Percentiles rank a stretch among this genome's conserved stretches.
phyloP scores from a whole-genome alignment of 2,113 vertebrate genomes.

The Ageneiosus marmoratus region DNA sequence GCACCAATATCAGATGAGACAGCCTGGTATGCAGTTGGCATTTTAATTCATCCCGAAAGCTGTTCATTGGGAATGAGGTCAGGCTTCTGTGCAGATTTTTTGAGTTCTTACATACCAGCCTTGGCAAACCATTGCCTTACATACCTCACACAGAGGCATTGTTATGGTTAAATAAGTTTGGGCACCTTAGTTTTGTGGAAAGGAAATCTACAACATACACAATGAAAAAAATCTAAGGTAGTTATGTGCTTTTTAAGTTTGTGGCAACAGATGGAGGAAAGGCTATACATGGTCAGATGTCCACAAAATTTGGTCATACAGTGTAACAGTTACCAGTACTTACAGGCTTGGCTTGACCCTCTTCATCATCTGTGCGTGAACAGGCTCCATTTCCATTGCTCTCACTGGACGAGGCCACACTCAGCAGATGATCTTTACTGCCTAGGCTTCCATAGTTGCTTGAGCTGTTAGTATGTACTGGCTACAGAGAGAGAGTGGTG shows the following conservation, averaged over 20 bases:
- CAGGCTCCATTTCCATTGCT: conserved; percentile 73
- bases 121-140: not conserved
- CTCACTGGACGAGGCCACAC: conserved; percentile 87
- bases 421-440: conserved; percentile 85
- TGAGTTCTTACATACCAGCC: not conserved
- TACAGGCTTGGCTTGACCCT: conserved; percentile 77
- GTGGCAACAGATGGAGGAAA: no score
- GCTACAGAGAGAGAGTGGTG: conserved; percentile 67
- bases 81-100: not conserved
- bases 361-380: conserved; percentile 68
- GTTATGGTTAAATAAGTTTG: not conserved
- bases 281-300: not conserved
- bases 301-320: not conserved
- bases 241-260: not conserved
- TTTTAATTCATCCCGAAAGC: no score
- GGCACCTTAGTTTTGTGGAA: not conserved
- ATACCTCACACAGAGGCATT: no score
- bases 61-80: no score
- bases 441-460: conserved; percentile 87
- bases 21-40: not conserved
- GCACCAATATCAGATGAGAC: not conserved
- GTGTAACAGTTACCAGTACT: conserved; percentile 58
- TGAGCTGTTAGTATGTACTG: conserved; percentile 87
- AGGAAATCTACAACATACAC: not conserved
- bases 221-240: not conserved